A percentile compares a stretch with the other conserved stretches of the same genome.
Evolutionary conservation across 1,140 invertebrate genomes (phyloP).

Genomic region (Anastatus disparis): DNA sequence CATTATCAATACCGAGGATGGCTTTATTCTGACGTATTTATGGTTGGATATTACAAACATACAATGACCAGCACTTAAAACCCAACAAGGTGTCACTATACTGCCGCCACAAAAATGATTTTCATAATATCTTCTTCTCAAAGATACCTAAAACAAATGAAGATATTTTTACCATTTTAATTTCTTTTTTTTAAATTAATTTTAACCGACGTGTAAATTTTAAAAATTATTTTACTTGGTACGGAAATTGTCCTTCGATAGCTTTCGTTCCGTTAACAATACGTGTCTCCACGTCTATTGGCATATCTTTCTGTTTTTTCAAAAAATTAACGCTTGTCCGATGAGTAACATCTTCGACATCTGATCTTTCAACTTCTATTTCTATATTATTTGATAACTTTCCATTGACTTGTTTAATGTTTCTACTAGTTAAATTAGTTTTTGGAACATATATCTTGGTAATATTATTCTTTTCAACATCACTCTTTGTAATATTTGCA

Average conservation of each 20-base stretch:
- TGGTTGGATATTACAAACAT: conserved; percentile 4
- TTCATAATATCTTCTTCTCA: conserved; percentile 27
- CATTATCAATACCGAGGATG: conserved; percentile 4
- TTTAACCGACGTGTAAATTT: background rate
- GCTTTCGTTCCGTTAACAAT: conserved; percentile 36
- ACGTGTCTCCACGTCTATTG: too few relatives aligned
- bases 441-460: too few relatives aligned
- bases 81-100: conserved; percentile 17
- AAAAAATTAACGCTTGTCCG: too few relatives aligned
- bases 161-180: background rate
- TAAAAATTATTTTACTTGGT: conserved; percentile 8
- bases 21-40: background rate
- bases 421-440: too few relatives aligned
- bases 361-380: too few relatives aligned
- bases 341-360: too few relatives aligned
- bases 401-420: too few relatives aligned
- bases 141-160: conserved; percentile 17
- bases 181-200: background rate
- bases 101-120: conserved; percentile 36
- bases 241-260: conserved; percentile 28
- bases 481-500: too few relatives aligned
- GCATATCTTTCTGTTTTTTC: background rate
- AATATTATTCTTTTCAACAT: too few relatives aligned
- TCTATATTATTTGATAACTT: too few relatives aligned
- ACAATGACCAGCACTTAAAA: conserved; percentile 32